A percentile compares a stretch with the other conserved stretches of the same genome.
Conservation (phyloP, 2,888 invertebrate species). For the Dexiosoma caninum region DNA sequence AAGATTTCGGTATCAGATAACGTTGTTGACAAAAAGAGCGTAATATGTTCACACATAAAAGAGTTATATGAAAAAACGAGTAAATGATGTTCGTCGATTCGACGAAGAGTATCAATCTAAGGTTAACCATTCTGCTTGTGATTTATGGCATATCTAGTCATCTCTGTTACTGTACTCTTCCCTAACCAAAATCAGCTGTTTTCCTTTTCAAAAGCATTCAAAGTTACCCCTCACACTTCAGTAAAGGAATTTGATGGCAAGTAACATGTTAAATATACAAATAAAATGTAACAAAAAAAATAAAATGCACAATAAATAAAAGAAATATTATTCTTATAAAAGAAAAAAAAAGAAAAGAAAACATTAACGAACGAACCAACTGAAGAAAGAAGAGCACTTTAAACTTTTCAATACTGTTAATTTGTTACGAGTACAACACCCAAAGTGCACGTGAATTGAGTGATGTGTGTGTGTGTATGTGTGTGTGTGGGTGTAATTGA, state of each 20-base stretch:
- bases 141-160: too few species aligned
- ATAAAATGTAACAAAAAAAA: slow-evolving; percentile 24
- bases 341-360: slow-evolving; percentile 4
- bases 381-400: slow-evolving; percentile 55
- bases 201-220: neutral
- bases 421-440: slow-evolving; percentile 43
- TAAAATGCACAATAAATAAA: slow-evolving; percentile 9
- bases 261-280: slow-evolving; percentile 36
- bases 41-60: too few species aligned
- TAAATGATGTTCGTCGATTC: too few species aligned
- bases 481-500: neutral
- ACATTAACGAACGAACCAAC: too few species aligned
- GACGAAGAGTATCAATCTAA: too few species aligned
- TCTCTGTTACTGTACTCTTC: too few species aligned
- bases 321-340: neutral
- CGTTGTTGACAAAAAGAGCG: too few species aligned
- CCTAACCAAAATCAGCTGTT: slow-evolving; percentile 9
- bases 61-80: too few species aligned
- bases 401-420: slow-evolving; percentile 60
- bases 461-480: neutral
- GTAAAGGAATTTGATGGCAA: slow-evolving; percentile 20
- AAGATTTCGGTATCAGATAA: too few species aligned
- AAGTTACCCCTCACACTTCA: too few species aligned
- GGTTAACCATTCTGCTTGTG: too few species aligned
- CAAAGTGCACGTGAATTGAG: slow-evolving; percentile 33